Percentiles rank a stretch among this genome's conserved stretches.
Conservation (phyloP, 2,113 vertebrate genomes). For the Colius striatus region DNA sequence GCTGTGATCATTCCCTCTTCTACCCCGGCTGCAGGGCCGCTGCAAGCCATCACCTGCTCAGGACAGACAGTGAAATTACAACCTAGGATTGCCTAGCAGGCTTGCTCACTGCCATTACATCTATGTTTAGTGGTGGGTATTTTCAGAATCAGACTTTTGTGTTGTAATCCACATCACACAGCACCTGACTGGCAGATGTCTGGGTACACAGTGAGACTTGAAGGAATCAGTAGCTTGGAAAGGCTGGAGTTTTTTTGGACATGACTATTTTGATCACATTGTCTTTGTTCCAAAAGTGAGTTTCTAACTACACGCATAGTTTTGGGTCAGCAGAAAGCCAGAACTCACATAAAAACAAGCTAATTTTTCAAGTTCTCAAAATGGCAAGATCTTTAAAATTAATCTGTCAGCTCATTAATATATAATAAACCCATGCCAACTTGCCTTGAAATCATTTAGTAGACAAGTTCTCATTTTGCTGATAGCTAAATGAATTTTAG, state of each 20-base stretch:
- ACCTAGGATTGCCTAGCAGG: neutral
- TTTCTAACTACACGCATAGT: neutral
- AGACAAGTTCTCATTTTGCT: neutral
- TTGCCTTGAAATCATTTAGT: neutral
- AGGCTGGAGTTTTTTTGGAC: neutral
- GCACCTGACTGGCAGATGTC: constrained; percentile 55
- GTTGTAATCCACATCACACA: neutral
- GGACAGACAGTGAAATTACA: neutral
- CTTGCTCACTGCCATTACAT: neutral
- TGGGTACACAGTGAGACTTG: neutral
- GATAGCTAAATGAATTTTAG: neutral
- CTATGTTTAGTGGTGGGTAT: constrained; percentile 32
- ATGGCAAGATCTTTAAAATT: constrained; percentile 17
- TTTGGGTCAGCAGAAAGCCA: neutral
- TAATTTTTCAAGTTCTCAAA: neutral
- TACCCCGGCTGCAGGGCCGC: neutral
- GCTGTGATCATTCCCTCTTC: neutral
- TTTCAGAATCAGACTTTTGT: constrained; percentile 32
- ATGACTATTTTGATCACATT: neutral
- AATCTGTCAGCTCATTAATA: neutral
- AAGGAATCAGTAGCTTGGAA: neutral
- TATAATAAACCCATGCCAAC: neutral
- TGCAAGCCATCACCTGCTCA: neutral
- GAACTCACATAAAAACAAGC: neutral
- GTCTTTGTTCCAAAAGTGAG: neutral